A percentile compares a stretch with the other conserved stretches of the same genome.
These are phyloP conservation scores for Eulithis prunata DNA, from an alignment of 2,888 invertebrate genomes.

Conservation along the genomic window DNA sequence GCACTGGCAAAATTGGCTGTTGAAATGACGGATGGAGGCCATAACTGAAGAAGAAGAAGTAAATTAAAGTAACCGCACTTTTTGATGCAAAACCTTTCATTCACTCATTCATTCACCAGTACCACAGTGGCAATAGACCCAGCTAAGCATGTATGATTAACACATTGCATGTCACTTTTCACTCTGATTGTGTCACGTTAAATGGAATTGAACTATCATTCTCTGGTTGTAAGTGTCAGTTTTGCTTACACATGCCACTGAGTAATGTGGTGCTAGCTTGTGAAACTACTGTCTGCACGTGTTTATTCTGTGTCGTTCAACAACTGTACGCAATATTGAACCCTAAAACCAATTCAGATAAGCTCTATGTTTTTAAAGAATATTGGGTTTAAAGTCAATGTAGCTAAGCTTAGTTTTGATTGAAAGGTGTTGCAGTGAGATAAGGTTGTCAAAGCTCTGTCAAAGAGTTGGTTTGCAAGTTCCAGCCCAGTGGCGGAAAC, in stretches of 20 bases:
- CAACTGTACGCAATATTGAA: background rate
- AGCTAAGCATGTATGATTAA: too few species aligned
- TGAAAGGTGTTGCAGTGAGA: constrained; percentile 7
- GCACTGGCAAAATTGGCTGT: too few species aligned
- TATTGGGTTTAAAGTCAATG: background rate
- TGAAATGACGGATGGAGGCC: too few species aligned
- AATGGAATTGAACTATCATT: too few species aligned
- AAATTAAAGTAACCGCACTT: too few species aligned
- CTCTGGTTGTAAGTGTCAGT: background rate
- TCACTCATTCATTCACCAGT: too few species aligned
- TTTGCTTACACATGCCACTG: background rate
- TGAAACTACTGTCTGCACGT: constrained; percentile 1
- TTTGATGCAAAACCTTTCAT: too few species aligned
- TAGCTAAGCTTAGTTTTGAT: background rate
- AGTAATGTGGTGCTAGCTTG: constrained; percentile 7
- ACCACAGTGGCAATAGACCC: too few species aligned
- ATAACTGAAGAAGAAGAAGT: too few species aligned
- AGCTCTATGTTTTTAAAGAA: background rate
- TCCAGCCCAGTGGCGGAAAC: constrained; percentile 63
- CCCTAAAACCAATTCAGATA: background rate
- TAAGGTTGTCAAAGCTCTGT: constrained; percentile 40
- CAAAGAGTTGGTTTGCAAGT: constrained; percentile 21
- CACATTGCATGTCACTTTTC: too few species aligned
- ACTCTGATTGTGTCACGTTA: too few species aligned
- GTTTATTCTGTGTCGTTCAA: constrained; percentile 2